phyloP scores from a whole-genome alignment of 2,888 invertebrate species.

The Tricholauxania praeusta region DNA sequence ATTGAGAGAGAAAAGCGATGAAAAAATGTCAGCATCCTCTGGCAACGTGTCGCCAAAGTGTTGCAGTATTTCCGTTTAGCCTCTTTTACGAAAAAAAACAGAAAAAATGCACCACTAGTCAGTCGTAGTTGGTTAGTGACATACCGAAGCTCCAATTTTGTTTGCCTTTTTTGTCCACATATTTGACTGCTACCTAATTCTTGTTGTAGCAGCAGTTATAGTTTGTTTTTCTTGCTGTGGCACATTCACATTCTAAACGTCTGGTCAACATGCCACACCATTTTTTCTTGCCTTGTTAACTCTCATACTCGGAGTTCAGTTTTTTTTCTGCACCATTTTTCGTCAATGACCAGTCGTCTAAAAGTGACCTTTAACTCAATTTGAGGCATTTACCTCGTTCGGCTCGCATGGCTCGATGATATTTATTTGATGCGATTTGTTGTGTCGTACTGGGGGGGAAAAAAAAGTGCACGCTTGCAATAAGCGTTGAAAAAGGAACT shows the following conservation, averaged over 20 bases:
- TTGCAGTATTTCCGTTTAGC: slow-evolving; percentile 19
- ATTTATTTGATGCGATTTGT: slow-evolving; percentile 37
- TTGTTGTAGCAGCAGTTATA: background rate
- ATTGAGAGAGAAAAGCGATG: background rate
- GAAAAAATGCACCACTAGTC: background rate
- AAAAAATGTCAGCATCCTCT: slow-evolving; percentile 10
- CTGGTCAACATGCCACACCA: background rate
- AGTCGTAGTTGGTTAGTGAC: background rate
- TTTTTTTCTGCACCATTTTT: background rate
- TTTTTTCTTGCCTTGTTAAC: slow-evolving; percentile 1
- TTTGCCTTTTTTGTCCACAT: background rate
- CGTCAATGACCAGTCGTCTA: background rate
- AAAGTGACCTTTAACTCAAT: slow-evolving; percentile 61
- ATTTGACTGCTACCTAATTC: background rate
- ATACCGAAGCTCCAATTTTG: background rate
- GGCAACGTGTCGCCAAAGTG: slow-evolving; percentile 27
- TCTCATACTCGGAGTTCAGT: background rate
- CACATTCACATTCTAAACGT: background rate
- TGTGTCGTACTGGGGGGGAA: slow-evolving; percentile 3
- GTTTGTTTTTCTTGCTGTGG: background rate
- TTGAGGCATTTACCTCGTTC: slow-evolving; percentile 62
- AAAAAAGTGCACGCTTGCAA: too few species aligned
- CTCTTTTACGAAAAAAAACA: background rate
- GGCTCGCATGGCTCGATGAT: slow-evolving; percentile 27
- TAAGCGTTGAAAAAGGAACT: too few species aligned